phyloP scores from a whole-genome alignment of 2,797 vertebrate genomes.

The Linurgus olivaceus region DNA sequence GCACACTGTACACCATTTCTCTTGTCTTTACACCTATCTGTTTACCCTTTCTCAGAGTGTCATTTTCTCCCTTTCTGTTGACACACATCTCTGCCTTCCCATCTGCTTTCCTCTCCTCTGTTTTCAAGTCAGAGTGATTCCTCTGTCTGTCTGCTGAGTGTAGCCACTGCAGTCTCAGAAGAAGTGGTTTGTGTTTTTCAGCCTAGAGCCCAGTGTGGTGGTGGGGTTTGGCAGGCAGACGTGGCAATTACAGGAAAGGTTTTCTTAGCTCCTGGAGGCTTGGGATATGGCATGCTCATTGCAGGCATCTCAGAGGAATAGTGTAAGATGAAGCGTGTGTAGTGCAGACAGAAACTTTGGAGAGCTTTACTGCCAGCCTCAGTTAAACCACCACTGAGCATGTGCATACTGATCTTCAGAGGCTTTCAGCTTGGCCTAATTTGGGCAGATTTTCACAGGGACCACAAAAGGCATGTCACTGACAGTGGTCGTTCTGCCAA shows the following conservation, averaged over 20 bases:
- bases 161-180: not conserved
- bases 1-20: not conserved
- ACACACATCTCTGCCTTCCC: not conserved
- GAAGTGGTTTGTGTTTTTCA: not conserved
- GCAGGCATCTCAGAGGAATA: not conserved
- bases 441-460: constrained; percentile 52
- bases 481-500: constrained; percentile 33
- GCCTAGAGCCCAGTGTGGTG: not conserved
- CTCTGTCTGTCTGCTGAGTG: not conserved
- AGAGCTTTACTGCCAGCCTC: not conserved
- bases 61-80: not conserved
- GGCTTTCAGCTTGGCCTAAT: constrained; percentile 47
- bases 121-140: not conserved
- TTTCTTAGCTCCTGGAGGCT: not conserved
- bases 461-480: not conserved
- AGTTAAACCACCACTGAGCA: not conserved
- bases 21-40: not conserved
- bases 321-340: not conserved
- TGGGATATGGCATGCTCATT: not conserved
- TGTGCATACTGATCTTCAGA: not conserved
- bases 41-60: not conserved
- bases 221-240: not conserved
- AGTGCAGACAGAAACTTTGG: not conserved
- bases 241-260: not conserved
- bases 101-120: constrained; percentile 10